phyloP scores from a whole-genome alignment of 2,797 vertebrate genomes.

The Anas bernieri region DNA sequence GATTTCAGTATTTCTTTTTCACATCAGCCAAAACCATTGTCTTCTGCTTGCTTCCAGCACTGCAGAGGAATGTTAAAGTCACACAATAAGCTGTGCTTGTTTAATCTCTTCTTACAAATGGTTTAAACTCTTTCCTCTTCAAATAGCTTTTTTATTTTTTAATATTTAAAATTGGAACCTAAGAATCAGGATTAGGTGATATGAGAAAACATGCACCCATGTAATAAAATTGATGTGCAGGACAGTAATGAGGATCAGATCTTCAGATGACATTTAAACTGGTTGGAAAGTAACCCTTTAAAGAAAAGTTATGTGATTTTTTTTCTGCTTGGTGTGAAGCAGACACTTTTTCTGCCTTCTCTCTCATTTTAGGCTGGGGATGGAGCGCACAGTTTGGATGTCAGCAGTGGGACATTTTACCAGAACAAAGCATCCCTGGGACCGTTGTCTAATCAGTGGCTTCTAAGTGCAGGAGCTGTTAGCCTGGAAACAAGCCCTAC shows the following conservation, averaged over 20 bases:
- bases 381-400: conserved; percentile 10
- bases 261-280: neutral
- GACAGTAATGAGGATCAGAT: neutral
- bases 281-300: neutral
- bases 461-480: conserved; percentile 14
- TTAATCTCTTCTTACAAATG: conserved; percentile 10
- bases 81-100: neutral
- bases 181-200: neutral
- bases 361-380: conserved; percentile 52
- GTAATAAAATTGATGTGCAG: neutral
- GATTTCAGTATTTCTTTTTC: neutral
- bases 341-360: conserved; percentile 12
- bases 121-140: neutral
- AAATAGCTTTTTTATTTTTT: conserved; percentile 2
- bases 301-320: neutral
- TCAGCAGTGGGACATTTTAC: neutral
- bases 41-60: conserved; percentile 3
- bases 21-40: neutral
- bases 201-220: neutral
- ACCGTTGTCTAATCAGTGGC: neutral
- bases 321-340: neutral
- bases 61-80: conserved; percentile 17
- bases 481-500: conserved; percentile 8
- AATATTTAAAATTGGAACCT: neutral
- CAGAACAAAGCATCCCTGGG: neutral